A percentile compares a stretch with the other conserved stretches of the same genome.
phyloP scores from a whole-genome alignment of 2,888 invertebrate genomes.

The Acanthococcus lagerstroemiae region DNA sequence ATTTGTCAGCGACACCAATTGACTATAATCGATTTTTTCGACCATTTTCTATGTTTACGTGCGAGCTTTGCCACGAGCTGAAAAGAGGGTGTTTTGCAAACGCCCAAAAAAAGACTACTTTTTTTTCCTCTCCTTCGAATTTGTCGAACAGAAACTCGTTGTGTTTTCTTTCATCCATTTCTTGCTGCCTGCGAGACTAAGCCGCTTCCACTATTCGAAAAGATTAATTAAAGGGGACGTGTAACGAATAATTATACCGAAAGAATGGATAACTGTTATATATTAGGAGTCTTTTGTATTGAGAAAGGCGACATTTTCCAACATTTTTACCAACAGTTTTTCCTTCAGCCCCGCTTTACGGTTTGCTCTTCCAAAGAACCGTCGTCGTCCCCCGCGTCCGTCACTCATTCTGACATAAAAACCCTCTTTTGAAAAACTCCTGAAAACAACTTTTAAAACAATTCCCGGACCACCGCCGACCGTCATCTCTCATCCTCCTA shows the following conservation, averaged over 20 bases:
- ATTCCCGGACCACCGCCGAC: slow-evolving; percentile 33
- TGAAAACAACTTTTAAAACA: slow-evolving; percentile 35
- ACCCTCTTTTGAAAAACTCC: slow-evolving; percentile 21
- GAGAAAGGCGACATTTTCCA: slow-evolving; percentile 33
- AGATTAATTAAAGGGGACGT: slow-evolving; percentile 35
- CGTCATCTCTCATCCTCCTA: slow-evolving; percentile 3
- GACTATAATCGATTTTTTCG: too few species aligned
- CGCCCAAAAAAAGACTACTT: too few species aligned
- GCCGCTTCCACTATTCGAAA: slow-evolving; percentile 19
- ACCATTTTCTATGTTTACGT: too few species aligned
- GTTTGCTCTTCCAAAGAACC: slow-evolving; percentile 17
- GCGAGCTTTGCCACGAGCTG: too few species aligned
- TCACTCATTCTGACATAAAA: slow-evolving; percentile 10
- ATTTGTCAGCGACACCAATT: too few species aligned
- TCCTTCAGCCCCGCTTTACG: slow-evolving; percentile 8
- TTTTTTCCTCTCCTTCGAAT: background rate
- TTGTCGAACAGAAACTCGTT: slow-evolving; percentile 12
- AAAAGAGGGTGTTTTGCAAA: too few species aligned
- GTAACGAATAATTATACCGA: slow-evolving; percentile 35
- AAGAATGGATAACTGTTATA: slow-evolving; percentile 33
- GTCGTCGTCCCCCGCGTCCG: background rate
- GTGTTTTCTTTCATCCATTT: slow-evolving; percentile 21
- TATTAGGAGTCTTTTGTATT: slow-evolving; percentile 33
- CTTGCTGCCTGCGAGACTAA: slow-evolving; percentile 4
- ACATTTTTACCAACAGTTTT: slow-evolving; percentile 34